Evolutionary conservation across 2,888 invertebrate species (phyloP), one percentile per base, ranked within the genome.

Genomic region (Chrysolina haemoptera): DNA sequence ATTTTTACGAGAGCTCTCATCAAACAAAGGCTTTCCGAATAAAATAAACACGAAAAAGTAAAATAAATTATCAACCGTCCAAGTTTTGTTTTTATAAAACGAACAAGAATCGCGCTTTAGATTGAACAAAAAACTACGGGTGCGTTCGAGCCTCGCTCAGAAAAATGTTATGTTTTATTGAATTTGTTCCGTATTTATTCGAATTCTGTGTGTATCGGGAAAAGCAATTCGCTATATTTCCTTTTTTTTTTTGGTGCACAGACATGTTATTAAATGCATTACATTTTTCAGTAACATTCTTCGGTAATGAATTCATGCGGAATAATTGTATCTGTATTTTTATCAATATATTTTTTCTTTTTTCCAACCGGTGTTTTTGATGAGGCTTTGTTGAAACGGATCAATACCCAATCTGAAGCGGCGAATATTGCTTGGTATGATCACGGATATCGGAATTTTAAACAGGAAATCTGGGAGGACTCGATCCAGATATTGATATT

Each of bases 1-100:
- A 87, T 87, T 87, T 87, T 87, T 87, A 86, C 86, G 85, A 86
- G 86, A 85, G 86, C 84, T 84, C 85, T 85, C 85, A 82, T 85
- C 84, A 84, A 85, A 85, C 84, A 85, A 85, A 85, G 83, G 82
- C 83, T 82, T 81, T 82, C 79, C 81, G 82, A 84, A 85, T 84
- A 85, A 84, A 85, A 84, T 84, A 85, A 84, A 84, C 84, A 84
- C 81, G 85, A 84, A 85, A 85, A 84, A 85, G 84, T 84, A 84
- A 85, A 85, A 85, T 84, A 85, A 85, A 85, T 85, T 85, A 85
- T 83, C 81, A 82, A 82, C 79, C 81, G 84, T 82, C 83, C 84
- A 84, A 85, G 84, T 85, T 85, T 82, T 84, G 83, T 85, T 84
- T 83, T 84, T 81, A 82, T 80, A 84, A 84, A 85, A 84, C 83